Evolutionary conservation across 2,888 invertebrate genomes (phyloP).

Genomic region (Orchestes rusci): DNA sequence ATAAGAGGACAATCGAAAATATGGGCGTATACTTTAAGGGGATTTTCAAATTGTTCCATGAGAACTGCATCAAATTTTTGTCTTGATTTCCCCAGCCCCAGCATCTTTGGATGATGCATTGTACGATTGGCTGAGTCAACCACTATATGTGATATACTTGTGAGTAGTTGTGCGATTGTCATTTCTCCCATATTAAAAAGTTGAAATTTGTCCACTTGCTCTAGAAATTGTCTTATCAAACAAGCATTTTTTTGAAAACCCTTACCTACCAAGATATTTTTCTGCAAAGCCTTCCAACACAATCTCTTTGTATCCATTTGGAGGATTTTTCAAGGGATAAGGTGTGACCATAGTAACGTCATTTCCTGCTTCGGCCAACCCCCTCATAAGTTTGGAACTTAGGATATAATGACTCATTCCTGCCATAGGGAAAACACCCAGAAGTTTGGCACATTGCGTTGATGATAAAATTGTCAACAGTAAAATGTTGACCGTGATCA

Average conservation of each 20-base stretch:
- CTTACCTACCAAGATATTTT: no score
- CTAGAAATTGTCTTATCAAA: no score
- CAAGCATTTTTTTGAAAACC: no score
- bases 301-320: no score
- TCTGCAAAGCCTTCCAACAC: constrained; percentile 6
- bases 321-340: constrained; percentile 10
- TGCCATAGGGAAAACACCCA: constrained; percentile 30
- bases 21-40: constrained; percentile 40
- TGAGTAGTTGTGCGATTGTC: not conserved
- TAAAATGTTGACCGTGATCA: no score
- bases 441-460: no score
- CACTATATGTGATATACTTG: not conserved
- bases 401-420: constrained; percentile 28
- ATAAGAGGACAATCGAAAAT: constrained; percentile 40
- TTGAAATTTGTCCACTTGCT: not conserved
- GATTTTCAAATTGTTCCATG: constrained; percentile 48
- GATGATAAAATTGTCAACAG: no score
- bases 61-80: constrained; percentile 42
- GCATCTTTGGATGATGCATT: constrained; percentile 23
- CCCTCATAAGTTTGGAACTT: constrained; percentile 8
- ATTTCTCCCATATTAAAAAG: not conserved
- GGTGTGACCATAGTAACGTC: constrained; percentile 30
- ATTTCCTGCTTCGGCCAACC: constrained; percentile 15
- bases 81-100: constrained; percentile 33
- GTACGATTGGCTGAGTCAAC: constrained; percentile 6